Conservation (phyloP, 2,888 invertebrate genomes). For the Mycalesis mineus region DNA sequence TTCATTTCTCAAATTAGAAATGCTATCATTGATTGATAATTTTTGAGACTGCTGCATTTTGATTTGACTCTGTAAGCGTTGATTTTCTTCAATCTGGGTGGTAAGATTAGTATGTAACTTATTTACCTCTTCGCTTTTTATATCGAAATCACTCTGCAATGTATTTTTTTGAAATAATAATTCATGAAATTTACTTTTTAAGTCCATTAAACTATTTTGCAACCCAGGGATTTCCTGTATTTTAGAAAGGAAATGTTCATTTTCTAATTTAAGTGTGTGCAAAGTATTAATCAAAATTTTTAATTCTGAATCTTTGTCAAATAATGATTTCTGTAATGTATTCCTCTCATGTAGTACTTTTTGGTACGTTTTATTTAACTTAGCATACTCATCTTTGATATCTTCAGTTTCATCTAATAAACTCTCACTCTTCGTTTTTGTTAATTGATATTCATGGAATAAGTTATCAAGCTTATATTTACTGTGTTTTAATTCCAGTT, state of each 20-base stretch:
- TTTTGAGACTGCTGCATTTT: constrained; percentile 39
- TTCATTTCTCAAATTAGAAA: constrained; percentile 43
- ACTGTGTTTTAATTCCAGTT: constrained; percentile 41
- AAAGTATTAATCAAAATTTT: constrained; percentile 38
- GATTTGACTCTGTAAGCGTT: constrained; percentile 38
- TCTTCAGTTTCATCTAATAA: constrained; percentile 29
- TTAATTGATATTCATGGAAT: constrained; percentile 24
- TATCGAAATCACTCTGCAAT: constrained; percentile 39
- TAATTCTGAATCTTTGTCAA: constrained; percentile 22
- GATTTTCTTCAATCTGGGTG: constrained; percentile 49
- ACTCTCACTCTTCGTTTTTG: constrained; percentile 30
- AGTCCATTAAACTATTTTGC: constrained; percentile 36
- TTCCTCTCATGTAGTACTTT: constrained; percentile 23
- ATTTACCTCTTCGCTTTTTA: constrained; percentile 44
- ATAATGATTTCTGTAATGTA: constrained; percentile 24
- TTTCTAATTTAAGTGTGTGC: constrained; percentile 40
- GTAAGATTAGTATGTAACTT: constrained; percentile 44
- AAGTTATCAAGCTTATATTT: constrained; percentile 25
- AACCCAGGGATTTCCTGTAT: constrained; percentile 35
- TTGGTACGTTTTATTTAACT: constrained; percentile 25
- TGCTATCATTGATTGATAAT: constrained; percentile 33
- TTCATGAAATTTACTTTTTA: constrained; percentile 42
- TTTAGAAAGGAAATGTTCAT: constrained; percentile 30
- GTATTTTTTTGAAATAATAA: constrained; percentile 39
- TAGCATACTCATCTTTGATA: constrained; percentile 23